Conservation (phyloP, 2,888 invertebrate genomes). For the Dysmachus trigonus region DNA sequence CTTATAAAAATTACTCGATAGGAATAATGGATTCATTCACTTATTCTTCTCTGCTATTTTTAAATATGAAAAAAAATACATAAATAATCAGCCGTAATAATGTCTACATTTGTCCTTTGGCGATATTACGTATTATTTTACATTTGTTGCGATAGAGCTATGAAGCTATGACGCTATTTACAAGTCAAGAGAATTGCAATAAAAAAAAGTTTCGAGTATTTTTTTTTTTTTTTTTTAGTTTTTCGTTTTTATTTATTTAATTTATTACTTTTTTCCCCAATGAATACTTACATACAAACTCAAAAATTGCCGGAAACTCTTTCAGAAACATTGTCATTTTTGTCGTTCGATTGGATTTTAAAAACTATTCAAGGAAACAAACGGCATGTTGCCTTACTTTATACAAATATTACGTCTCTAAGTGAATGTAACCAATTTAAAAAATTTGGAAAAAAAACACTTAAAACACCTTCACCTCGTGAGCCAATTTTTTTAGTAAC, state of each 20-base stretch:
- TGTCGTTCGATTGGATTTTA: not conserved
- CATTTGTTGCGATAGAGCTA: constrained; percentile 16
- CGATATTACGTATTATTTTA: constrained; percentile 30
- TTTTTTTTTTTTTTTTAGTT: not conserved
- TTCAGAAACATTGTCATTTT: not conserved
- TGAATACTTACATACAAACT: not conserved
- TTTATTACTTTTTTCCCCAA: not conserved
- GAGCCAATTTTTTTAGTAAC: not conserved
- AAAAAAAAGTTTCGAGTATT: not conserved
- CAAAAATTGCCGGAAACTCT: not conserved
- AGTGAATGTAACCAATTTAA: not conserved
- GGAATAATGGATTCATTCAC: not conserved
- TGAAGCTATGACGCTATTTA: constrained; percentile 9
- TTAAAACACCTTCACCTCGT: not conserved
- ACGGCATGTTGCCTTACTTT: not conserved
- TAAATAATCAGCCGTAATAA: not conserved
- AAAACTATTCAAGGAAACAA: not conserved
- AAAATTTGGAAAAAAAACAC: not conserved
- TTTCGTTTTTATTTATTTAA: not conserved
- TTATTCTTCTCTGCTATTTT: not conserved
- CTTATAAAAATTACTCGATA: not conserved
- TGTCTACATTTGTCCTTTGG: not conserved
- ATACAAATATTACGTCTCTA: not conserved
- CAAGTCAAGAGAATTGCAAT: not conserved
- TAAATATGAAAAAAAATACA: not conserved